These are phyloP conservation scores for Lacerta viridis DNA, from an alignment of 2,797 vertebrate genomes.

Conservation along the genomic window DNA sequence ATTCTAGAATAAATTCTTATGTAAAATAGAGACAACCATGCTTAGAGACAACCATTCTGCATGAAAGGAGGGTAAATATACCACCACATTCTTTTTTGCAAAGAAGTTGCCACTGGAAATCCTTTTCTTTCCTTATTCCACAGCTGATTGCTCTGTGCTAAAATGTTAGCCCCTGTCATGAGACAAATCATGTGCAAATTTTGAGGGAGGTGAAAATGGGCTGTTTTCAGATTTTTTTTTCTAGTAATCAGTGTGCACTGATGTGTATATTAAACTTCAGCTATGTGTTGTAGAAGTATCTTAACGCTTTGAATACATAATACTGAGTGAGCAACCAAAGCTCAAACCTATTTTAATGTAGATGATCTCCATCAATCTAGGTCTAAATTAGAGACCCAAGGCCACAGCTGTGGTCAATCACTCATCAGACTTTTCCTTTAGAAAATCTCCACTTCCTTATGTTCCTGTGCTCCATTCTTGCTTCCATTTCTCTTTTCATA, in stretches of 20 bases:
- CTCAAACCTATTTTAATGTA: background rate
- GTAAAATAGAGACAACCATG: background rate
- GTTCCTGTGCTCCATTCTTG: background rate
- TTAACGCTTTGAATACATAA: background rate
- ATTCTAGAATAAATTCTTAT: background rate
- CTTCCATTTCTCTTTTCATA: background rate
- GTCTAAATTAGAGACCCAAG: background rate
- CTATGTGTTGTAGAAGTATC: background rate
- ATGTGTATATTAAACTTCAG: background rate
- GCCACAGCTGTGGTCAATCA: background rate
- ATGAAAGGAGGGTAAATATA: background rate
- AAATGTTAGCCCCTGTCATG: background rate
- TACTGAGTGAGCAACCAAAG: slow-evolving; percentile 1
- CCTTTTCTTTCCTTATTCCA: background rate
- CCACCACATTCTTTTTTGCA: background rate
- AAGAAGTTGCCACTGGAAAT: background rate
- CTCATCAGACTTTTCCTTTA: background rate
- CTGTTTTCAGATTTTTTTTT: background rate
- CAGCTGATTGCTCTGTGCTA: background rate
- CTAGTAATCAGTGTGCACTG: background rate
- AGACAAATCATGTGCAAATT: background rate
- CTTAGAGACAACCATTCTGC: background rate
- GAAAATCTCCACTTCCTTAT: background rate
- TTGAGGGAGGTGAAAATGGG: background rate
- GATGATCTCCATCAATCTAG: background rate